Evolutionary conservation across 2,797 vertebrate genomes (phyloP).

Genomic region (Tragelaphus eurycerus): DNA sequence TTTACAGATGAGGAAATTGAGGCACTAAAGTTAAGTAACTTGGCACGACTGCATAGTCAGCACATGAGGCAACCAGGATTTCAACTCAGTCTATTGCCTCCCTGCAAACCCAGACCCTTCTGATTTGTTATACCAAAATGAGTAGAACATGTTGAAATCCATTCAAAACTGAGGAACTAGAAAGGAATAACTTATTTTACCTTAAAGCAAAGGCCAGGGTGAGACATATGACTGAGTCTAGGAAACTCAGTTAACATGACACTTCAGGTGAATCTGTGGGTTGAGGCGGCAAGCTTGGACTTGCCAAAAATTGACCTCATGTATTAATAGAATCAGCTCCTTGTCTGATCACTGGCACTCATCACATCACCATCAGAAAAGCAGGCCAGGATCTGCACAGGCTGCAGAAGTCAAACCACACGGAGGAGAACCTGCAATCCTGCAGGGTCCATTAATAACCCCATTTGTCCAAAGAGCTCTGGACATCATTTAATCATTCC

Average conservation of each 20-base stretch:
- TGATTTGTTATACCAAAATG: not conserved
- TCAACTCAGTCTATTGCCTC: not conserved
- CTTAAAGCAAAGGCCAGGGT: not conserved
- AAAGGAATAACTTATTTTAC: not conserved
- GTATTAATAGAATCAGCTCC: not conserved
- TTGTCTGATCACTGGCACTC: not conserved
- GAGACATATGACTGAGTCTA: not conserved
- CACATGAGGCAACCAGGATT: not conserved
- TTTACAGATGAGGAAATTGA: slow-evolving; percentile 3
- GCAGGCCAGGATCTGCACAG: no score
- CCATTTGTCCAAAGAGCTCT: not conserved
- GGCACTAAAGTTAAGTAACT: not conserved
- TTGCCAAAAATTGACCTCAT: not conserved
- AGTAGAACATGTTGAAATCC: not conserved
- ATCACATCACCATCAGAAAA: not conserved
- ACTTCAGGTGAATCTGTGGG: not conserved
- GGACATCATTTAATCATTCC: not conserved
- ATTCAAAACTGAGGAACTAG: not conserved
- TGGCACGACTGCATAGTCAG: not conserved
- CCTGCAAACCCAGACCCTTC: not conserved
- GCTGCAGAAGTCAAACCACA: not conserved
- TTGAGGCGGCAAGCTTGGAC: not conserved
- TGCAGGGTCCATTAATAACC: not conserved
- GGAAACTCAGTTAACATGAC: not conserved
- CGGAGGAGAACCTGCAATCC: not conserved